phyloP scores from a whole-genome alignment of 2,113 vertebrate genomes.

The Brachypteracias leptosomus region DNA sequence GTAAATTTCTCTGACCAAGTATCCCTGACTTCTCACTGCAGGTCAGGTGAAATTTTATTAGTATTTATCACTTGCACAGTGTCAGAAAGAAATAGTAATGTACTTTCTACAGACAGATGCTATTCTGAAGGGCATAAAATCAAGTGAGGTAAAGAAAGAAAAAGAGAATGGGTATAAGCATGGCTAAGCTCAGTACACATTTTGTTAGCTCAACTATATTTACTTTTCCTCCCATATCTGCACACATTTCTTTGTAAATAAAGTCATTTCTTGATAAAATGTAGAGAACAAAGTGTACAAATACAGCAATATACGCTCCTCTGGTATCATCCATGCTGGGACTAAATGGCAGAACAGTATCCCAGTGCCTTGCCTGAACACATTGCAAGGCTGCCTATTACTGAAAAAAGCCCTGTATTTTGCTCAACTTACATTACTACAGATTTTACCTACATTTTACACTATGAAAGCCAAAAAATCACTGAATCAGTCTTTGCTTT shows the following conservation, averaged over 20 bases:
- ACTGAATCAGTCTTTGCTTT: not conserved
- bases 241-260: not conserved
- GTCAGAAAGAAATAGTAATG: not conserved
- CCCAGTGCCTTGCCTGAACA: not conserved
- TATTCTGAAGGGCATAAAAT: slow-evolving; percentile 15
- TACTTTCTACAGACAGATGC: not conserved
- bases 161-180: not conserved
- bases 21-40: not conserved
- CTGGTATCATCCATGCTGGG: not conserved
- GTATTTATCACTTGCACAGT: not conserved
- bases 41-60: not conserved
- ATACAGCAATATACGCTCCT: not conserved
- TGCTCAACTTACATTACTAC: not conserved
- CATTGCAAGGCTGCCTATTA: not conserved
- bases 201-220: not conserved
- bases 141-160: not conserved
- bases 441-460: not conserved
- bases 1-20: not conserved
- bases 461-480: not conserved
- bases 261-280: not conserved
- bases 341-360: not conserved
- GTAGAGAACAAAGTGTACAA: not conserved
- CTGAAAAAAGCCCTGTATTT: not conserved
- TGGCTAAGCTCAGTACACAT: not conserved
- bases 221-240: not conserved